Evolutionary conservation across 2,888 invertebrate species (phyloP), one percentile per base, ranked within the genome.

Genomic region (Meloe dianella): DNA sequence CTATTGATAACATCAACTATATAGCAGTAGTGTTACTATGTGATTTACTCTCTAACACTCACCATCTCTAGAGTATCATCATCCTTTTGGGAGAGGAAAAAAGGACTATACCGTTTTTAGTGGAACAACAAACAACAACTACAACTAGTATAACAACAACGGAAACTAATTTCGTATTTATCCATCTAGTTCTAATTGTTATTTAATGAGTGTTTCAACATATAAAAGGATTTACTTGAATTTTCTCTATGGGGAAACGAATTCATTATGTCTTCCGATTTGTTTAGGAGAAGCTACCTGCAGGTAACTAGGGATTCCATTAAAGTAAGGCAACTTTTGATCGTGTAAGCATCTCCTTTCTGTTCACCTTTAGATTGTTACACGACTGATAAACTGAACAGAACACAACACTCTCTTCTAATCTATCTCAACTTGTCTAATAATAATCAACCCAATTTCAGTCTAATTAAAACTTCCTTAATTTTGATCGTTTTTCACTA

Each of bases 1-100:
- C 56, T 47, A 67, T 67, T 58, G 67, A 67, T 67, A 67, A 67
- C 47, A 67, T 64, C 60, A 57, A 32, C 14, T 30, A n/a, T n/a
- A n/a, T n/a, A 9, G 35, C 24, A 32, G 59, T 20, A 38, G 24
- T 59, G 38, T 29, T 51, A 51, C 12, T 22, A 51, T 10, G 12
- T 24, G 22, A 1, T 51, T 51, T 20, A 51, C 22, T 22, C 10
- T 9, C 51, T 22, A 12, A 47, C 17, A 47, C 9, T 12, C 22
- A 51, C 22, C 17, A 10, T 22, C 51, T 22, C 22, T 22, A 35
- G 27, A 29, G 57, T 58, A n/a, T 20, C 29, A 32, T n/a, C 29
- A 59, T n/a, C 29, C 2, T 57, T 57, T 27, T 17, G 20, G 12
- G 59, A 30, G 3, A 10, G 35, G 8, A 51, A 51, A 51, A 51